These are phyloP conservation scores for Heliconius melpomene DNA, from an alignment of 1,140 invertebrate species.

Conservation along the genomic window DNA sequence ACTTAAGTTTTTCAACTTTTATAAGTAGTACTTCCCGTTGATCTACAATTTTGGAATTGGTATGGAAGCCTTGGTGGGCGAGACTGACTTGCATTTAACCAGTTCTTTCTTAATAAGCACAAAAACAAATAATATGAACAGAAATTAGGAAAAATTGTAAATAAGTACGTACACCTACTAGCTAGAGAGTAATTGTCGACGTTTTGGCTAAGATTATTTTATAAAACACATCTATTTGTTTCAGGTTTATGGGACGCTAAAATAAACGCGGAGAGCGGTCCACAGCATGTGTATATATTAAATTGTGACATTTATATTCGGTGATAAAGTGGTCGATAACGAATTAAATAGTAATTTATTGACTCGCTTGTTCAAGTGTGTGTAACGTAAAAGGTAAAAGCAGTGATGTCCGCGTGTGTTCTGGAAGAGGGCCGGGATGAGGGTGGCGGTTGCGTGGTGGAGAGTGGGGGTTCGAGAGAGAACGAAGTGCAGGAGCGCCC, in stretches of 20 bases:
- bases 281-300: neutral
- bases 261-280: neutral
- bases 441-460: slow-evolving; percentile 53
- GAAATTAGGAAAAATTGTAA: no score
- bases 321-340: slow-evolving; percentile 8
- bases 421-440: slow-evolving; percentile 71
- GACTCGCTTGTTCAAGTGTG: neutral
- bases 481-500: slow-evolving; percentile 56
- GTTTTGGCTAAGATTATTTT: neutral
- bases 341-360: slow-evolving; percentile 23
- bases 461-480: slow-evolving; percentile 30
- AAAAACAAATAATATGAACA: no score
- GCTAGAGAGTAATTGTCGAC: no score
- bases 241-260: slow-evolving; percentile 11
- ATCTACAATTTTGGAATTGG: no score
- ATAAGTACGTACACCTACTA: no score
- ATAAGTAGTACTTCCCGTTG: no score
- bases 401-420: slow-evolving; percentile 71
- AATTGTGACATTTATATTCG: slow-evolving; percentile 17
- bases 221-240: slow-evolving; percentile 16
- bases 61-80: no score
- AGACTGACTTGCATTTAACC: no score
- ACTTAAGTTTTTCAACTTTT: no score
- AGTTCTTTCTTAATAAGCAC: no score
- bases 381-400: slow-evolving; percentile 11